Conservation (phyloP, 2,113 vertebrate species). For the Protobothrops mucrosquamatus region DNA sequence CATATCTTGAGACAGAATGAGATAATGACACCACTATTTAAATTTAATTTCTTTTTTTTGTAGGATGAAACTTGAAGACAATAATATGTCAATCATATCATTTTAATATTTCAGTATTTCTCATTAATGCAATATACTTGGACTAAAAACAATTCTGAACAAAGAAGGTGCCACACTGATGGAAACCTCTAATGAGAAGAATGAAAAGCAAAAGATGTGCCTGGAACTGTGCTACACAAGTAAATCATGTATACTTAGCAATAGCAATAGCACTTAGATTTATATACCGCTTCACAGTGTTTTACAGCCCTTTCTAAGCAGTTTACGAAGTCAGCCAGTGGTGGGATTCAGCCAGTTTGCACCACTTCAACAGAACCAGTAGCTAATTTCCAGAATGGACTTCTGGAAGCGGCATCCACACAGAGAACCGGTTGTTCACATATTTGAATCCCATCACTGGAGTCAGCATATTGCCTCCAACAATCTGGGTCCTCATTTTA, state of each 20-base stretch:
- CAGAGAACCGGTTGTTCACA: too few relatives aligned
- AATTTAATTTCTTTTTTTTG: conserved; percentile 5
- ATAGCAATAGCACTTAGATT: background rate
- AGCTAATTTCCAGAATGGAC: too few relatives aligned
- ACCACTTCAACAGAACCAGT: too few relatives aligned
- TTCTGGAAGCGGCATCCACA: too few relatives aligned
- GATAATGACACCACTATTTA: background rate
- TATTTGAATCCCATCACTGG: too few relatives aligned
- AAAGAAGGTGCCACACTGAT: conserved; percentile 60
- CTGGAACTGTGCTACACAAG: conserved; percentile 50
- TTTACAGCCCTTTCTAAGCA: too few relatives aligned
- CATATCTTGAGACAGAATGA: conserved; percentile 30
- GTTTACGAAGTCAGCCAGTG: too few relatives aligned
- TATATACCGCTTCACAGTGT: background rate
- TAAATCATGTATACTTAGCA: conserved; percentile 31
- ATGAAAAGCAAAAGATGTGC: conserved; percentile 24
- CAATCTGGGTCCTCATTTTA: too few relatives aligned
- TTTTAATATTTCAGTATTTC: conserved; percentile 61
- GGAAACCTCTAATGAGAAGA: conserved; percentile 51
- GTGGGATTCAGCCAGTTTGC: too few relatives aligned
- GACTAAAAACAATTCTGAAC: conserved; percentile 53
- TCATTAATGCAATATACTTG: conserved; percentile 58
- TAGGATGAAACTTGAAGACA: conserved; percentile 34
- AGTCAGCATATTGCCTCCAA: too few relatives aligned
- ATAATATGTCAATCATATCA: conserved; percentile 46